These are phyloP conservation scores for Hypsopygia costalis DNA, from an alignment of 2,888 invertebrate species.

Conservation along the genomic window DNA sequence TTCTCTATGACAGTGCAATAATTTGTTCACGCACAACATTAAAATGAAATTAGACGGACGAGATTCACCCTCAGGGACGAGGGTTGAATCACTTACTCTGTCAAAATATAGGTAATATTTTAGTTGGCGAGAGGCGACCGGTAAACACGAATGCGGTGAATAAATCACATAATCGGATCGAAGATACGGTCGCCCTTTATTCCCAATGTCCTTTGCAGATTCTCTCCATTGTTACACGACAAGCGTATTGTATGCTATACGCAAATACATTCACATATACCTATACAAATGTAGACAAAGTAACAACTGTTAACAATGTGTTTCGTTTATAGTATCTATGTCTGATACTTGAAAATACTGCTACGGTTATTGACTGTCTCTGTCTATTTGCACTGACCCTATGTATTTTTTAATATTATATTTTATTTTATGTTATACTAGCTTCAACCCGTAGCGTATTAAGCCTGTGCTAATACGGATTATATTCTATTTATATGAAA, in stretches of 20 bases:
- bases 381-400: too few species aligned
- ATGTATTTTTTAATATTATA: too few species aligned
- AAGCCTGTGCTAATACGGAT: too few species aligned
- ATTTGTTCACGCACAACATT: slow-evolving; percentile 75
- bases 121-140: slow-evolving; percentile 40
- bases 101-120: slow-evolving; percentile 69
- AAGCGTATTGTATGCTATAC: background rate
- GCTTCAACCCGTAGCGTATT: too few species aligned
- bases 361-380: too few species aligned
- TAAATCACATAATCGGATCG: slow-evolving; percentile 69
- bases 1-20: slow-evolving; percentile 71
- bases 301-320: too few species aligned
- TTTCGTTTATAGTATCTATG: too few species aligned
- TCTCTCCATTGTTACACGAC: slow-evolving; percentile 10
- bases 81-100: slow-evolving; percentile 55
- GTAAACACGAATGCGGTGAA: slow-evolving; percentile 50
- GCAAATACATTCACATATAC: too few species aligned
- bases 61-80: slow-evolving; percentile 48
- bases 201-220: slow-evolving; percentile 25
- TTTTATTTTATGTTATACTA: too few species aligned
- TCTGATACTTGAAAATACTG: too few species aligned
- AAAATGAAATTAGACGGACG: slow-evolving; percentile 68
- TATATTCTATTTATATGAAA: too few species aligned
- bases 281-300: too few species aligned
- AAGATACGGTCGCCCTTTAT: slow-evolving; percentile 30